Percentiles rank a stretch among this genome's conserved stretches.
These are phyloP conservation scores for Sorex fumeus DNA, from an alignment of 2,113 vertebrate genomes.

Conservation along the genomic window DNA sequence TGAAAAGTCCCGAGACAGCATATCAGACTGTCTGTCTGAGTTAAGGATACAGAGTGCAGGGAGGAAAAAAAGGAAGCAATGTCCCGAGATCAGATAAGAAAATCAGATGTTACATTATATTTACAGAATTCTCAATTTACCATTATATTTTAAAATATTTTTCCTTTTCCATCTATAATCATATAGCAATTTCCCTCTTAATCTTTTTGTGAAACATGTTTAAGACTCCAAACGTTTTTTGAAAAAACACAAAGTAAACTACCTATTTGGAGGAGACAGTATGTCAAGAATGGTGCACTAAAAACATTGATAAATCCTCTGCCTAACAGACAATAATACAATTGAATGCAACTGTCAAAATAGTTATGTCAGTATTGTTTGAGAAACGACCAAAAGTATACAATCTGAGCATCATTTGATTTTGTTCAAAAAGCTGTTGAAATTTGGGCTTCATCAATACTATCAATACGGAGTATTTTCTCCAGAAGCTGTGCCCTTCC, in stretches of 20 bases:
- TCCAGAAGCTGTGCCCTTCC: neutral
- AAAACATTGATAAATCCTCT: neutral
- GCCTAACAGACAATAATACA: constrained; percentile 10
- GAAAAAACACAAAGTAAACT: neutral
- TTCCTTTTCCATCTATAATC: neutral
- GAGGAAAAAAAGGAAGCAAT: neutral
- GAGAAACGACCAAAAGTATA: constrained; percentile 4
- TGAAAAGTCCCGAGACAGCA: neutral
- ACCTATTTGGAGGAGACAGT: constrained; percentile 17
- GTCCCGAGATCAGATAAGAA: neutral
- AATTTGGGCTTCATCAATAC: neutral
- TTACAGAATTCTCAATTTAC: constrained; percentile 32
- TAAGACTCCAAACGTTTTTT: neutral
- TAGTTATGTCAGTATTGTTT: constrained; percentile 25
- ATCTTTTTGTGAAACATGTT: neutral
- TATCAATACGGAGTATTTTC: constrained; percentile 6
- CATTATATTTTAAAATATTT: constrained; percentile 10
- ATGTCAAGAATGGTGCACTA: neutral
- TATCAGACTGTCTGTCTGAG: neutral
- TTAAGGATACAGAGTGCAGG: neutral
- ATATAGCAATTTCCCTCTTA: neutral
- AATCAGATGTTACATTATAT: constrained; percentile 3
- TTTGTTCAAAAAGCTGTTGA: neutral
- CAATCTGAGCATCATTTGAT: neutral
- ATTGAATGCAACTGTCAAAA: neutral